Percentiles rank a stretch among this genome's conserved stretches.
Conservation (phyloP, 2,797 vertebrate species). For the Acipenser transmontanus region DNA sequence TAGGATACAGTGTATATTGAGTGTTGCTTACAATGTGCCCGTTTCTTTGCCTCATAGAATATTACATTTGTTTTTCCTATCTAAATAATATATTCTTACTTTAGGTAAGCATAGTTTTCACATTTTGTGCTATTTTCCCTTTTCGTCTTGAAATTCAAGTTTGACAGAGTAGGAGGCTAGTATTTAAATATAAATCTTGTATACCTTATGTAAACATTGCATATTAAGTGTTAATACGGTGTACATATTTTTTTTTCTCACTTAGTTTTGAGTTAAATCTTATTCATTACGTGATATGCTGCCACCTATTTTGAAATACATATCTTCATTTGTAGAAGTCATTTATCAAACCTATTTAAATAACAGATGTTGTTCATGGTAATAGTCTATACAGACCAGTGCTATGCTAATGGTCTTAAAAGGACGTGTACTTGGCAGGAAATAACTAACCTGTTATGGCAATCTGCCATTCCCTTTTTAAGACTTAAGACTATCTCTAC, state of each 20-base stretch:
- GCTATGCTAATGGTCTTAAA: constrained; percentile 11
- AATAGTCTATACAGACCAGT: constrained; percentile 2
- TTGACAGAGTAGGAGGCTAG: no score
- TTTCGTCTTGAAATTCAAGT: no score
- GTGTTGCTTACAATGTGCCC: neutral
- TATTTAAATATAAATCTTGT: no score
- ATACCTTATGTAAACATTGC: no score
- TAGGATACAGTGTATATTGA: neutral
- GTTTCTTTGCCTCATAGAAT: no score
- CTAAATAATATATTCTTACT: no score
- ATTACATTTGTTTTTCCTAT: no score
- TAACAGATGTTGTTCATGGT: constrained; percentile 1
- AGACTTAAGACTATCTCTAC: neutral
- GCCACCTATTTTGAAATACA: constrained; percentile 7
- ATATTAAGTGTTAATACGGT: no score
- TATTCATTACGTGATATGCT: constrained; percentile 3
- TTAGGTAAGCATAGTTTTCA: no score
- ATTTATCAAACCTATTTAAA: neutral
- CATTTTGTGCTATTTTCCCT: no score
- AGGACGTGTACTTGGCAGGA: constrained; percentile 12
- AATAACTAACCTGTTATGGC: constrained; percentile 10
- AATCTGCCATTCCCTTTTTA: constrained; percentile 6
- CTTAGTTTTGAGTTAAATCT: neutral
- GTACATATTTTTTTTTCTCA: no score
- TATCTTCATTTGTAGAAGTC: constrained; percentile 1